These are phyloP conservation scores for Sorex maritimensis DNA, from an alignment of 2,797 vertebrate genomes.

Conservation along the genomic window DNA sequence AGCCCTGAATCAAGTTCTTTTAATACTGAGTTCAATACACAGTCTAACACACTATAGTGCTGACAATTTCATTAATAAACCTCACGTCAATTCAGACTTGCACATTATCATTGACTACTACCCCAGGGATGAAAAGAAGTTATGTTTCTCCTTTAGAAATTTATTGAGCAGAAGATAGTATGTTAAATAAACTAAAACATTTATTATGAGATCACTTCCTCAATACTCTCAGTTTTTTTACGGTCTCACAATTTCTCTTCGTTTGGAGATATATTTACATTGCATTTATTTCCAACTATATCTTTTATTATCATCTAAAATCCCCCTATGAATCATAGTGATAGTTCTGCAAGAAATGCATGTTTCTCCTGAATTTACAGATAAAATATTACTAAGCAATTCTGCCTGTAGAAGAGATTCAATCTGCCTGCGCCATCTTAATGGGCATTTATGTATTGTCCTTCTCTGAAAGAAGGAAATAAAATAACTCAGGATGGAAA, in stretches of 20 bases:
- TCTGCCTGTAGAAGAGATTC: slow-evolving; percentile 40
- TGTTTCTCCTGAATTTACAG: not conserved
- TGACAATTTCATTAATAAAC: slow-evolving; percentile 63
- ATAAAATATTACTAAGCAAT: slow-evolving; percentile 47
- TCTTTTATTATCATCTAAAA: slow-evolving; percentile 49
- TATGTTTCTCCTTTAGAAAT: slow-evolving; percentile 11
- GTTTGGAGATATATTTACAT: slow-evolving; percentile 37
- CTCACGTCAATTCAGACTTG: not conserved
- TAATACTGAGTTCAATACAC: not conserved
- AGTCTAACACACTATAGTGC: not conserved
- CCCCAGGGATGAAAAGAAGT: slow-evolving; percentile 17
- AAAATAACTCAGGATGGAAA: slow-evolving; percentile 19
- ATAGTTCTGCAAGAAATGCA: slow-evolving; percentile 26
- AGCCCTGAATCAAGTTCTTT: not conserved
- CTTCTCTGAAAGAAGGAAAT: slow-evolving; percentile 19
- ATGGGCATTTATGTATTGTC: not conserved
- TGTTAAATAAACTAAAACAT: slow-evolving; percentile 41
- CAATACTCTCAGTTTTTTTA: not conserved
- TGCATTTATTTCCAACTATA: slow-evolving; percentile 29
- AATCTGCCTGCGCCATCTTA: not conserved
- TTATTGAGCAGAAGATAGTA: not conserved
- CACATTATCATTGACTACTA: not conserved
- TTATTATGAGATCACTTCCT: slow-evolving; percentile 32
- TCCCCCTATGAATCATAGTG: slow-evolving; percentile 35
- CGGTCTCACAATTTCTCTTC: not conserved